phyloP scores from a whole-genome alignment of 2,797 vertebrate genomes.

The Lates japonicus region DNA sequence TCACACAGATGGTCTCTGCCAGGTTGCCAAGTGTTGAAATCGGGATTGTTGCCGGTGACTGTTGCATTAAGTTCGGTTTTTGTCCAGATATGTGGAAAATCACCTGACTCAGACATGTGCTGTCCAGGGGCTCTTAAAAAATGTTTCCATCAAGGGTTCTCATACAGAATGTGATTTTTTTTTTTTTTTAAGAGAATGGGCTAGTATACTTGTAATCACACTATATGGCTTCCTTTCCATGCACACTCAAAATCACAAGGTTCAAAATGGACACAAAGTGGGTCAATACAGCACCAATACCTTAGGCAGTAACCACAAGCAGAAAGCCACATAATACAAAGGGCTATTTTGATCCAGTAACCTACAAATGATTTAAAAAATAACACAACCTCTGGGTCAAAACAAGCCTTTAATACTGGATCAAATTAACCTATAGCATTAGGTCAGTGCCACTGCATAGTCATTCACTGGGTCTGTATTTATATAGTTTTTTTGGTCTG shows the following conservation, averaged over 20 bases:
- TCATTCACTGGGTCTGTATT: not conserved
- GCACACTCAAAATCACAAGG: no score
- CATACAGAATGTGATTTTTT: no score
- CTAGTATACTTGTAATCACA: no score
- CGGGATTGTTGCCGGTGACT: conserved; percentile 67
- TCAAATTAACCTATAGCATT: not conserved
- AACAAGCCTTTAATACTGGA: not conserved
- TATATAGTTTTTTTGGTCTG: not conserved
- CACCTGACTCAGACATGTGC: not conserved
- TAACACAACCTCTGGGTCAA: not conserved
- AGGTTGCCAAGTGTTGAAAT: conserved; percentile 86
- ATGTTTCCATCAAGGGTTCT: no score
- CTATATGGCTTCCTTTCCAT: no score
- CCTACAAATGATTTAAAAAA: not conserved
- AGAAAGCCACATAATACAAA: not conserved
- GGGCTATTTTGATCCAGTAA: not conserved
- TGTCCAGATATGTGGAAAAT: not conserved
- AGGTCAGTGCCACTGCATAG: not conserved
- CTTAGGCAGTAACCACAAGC: no score
- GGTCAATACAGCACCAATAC: no score
- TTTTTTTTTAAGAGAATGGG: no score
- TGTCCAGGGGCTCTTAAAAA: no score
- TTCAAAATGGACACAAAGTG: no score
- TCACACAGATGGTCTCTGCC: conserved; percentile 89
- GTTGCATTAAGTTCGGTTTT: conserved; percentile 71